Percentiles rank a stretch among this genome's conserved stretches.
Conservation (phyloP, 2,888 invertebrate species). For the Rambutsinella grinnellia region DNA sequence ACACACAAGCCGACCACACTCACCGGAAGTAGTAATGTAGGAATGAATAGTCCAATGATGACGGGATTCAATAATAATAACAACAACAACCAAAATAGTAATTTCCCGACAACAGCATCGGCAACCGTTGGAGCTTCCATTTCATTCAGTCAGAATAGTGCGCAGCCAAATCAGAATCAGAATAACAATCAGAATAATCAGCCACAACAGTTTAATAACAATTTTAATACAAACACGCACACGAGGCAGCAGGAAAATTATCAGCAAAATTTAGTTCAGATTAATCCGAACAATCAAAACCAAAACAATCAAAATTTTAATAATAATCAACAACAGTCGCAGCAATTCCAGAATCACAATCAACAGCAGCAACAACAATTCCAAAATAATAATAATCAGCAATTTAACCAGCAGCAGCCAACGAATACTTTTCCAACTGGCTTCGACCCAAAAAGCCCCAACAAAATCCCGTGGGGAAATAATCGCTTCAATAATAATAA, state of each 20-base stretch:
- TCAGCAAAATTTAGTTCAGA: slow-evolving; percentile 1
- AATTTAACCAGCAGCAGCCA: slow-evolving; percentile 1
- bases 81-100: too few species aligned
- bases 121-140: slow-evolving; percentile 32
- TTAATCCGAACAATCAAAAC: neutral
- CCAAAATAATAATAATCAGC: neutral
- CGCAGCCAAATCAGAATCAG: slow-evolving; percentile 2
- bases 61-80: too few species aligned
- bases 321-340: too few species aligned
- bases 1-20: neutral
- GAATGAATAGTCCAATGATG: too few species aligned
- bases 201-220: too few species aligned
- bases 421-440: slow-evolving; percentile 21
- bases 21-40: slow-evolving; percentile 27
- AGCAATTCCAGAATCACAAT: neutral
- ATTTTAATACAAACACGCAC: neutral
- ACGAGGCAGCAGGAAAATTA: neutral
- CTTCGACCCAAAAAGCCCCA: slow-evolving; percentile 23
- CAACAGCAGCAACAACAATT: neutral
- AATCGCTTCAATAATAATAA: too few species aligned
- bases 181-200: neutral
- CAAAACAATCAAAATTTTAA: slow-evolving; percentile 1
- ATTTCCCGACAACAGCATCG: slow-evolving; percentile 10
- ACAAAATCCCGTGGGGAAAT: slow-evolving; percentile 12
- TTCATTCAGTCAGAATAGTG: slow-evolving; percentile 31